Evolutionary conservation across 2,888 invertebrate species (phyloP).

Genomic region (Heliconius cydno): DNA sequence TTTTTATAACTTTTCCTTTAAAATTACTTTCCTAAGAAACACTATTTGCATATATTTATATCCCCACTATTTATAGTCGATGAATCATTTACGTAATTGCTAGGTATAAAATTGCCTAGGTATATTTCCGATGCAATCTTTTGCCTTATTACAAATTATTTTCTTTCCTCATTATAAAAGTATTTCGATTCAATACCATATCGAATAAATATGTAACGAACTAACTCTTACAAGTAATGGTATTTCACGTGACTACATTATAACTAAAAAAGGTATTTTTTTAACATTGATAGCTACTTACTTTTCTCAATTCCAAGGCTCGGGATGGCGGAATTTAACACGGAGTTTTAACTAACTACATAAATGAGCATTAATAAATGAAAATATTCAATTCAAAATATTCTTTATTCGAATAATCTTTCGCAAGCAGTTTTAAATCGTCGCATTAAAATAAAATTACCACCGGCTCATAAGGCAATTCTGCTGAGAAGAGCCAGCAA

Average conservation of each 20-base stretch:
- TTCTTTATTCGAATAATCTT: too few species aligned
- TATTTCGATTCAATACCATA: neutral
- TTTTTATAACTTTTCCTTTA: neutral
- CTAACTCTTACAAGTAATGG: neutral
- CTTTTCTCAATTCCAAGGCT: too few species aligned
- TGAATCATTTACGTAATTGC: conserved; percentile 17
- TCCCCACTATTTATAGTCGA: neutral
- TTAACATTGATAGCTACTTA: too few species aligned
- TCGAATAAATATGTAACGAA: neutral
- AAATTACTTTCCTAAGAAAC: neutral
- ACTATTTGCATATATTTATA: neutral
- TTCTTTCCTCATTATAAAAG: neutral
- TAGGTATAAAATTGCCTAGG: conserved; percentile 1
- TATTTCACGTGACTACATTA: too few species aligned
- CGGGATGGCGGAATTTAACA: too few species aligned
- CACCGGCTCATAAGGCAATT: neutral
- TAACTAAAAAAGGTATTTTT: too few species aligned
- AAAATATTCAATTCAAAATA: too few species aligned
- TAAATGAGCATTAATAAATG: too few species aligned
- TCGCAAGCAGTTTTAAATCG: too few species aligned
- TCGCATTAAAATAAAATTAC: too few species aligned
- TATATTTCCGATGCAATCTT: conserved; percentile 12
- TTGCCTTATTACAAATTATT: conserved; percentile 1
- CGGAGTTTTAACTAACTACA: too few species aligned
- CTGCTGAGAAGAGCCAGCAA: neutral